Percentiles rank a stretch among this genome's conserved stretches.
phyloP scores from a whole-genome alignment of 2,797 vertebrate species.

The Lindbergichthys nudifrons region DNA sequence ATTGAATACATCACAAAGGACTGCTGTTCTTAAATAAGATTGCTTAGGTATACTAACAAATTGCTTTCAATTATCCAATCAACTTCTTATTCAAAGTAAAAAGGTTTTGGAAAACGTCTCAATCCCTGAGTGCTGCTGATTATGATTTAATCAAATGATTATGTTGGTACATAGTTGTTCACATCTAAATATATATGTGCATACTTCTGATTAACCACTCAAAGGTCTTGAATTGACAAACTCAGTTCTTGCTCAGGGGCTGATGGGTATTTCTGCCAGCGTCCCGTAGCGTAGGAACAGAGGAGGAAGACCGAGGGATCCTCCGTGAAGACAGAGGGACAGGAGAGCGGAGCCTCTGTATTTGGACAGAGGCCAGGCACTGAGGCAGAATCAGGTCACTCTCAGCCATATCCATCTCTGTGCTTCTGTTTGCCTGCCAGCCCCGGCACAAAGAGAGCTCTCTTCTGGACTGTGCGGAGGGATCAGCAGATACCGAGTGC shows the following conservation, averaged over 20 bases:
- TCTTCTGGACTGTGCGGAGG: conserved; percentile 77
- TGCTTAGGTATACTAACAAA: neutral
- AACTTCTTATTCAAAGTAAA: neutral
- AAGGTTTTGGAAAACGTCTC: neutral
- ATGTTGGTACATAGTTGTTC: neutral
- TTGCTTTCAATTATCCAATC: neutral
- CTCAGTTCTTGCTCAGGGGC: conserved; percentile 20
- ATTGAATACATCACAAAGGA: neutral
- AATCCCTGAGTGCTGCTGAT: neutral
- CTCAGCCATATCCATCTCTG: conserved; percentile 79
- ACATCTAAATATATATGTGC: neutral
- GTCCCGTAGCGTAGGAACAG: conserved; percentile 50
- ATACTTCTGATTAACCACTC: neutral
- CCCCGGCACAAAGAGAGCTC: conserved; percentile 79
- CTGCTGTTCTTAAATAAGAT: neutral
- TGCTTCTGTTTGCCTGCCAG: conserved; percentile 77
- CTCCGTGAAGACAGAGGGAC: conserved; percentile 68
- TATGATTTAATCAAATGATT: neutral
- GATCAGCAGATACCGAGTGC: conserved; percentile 74
- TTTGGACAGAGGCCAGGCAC: conserved; percentile 77
- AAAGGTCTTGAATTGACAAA: conserved; percentile 14
- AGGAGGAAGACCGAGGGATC: conserved; percentile 47
- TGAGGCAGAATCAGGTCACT: conserved; percentile 84
- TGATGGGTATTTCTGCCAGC: conserved; percentile 27
- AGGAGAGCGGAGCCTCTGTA: conserved; percentile 70